A percentile compares a stretch with the other conserved stretches of the same genome.
These are phyloP conservation scores for Cheilosia soror DNA, from an alignment of 2,888 invertebrate species.

Conservation along the genomic window DNA sequence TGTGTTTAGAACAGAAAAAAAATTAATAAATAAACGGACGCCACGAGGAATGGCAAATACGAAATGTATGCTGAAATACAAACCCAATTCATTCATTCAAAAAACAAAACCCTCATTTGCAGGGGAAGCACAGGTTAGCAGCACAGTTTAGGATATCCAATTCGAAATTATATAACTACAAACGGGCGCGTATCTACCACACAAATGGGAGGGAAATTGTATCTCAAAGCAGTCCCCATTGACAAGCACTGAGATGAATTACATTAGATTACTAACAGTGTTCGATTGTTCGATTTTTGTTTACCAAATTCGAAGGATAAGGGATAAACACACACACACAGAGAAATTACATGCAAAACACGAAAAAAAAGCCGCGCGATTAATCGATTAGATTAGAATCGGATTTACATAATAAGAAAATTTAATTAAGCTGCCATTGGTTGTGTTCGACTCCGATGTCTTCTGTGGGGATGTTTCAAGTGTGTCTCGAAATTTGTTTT, in stretches of 20 bases:
- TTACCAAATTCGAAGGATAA: conserved; percentile 16
- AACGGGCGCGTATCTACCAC: background rate
- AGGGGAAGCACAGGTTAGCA: conserved; percentile 14
- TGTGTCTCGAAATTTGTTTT: conserved; percentile 21
- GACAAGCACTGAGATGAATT: conserved; percentile 54
- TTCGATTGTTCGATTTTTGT: background rate
- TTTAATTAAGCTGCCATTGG: conserved; percentile 56
- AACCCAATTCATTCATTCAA: conserved; percentile 45
- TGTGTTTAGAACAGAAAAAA: conserved; percentile 11
- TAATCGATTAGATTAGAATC: conserved; percentile 71
- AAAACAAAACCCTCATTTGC: conserved; percentile 27
- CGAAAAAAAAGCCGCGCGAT: conserved; percentile 45
- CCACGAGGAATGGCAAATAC: conserved; percentile 22
- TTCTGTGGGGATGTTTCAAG: conserved; percentile 20
- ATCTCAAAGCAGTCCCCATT: conserved; percentile 44
- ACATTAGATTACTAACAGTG: background rate
- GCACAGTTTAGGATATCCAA: conserved; percentile 2
- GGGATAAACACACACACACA: conserved; percentile 7
- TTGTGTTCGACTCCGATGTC: conserved; percentile 9
- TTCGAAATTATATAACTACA: conserved; percentile 42
- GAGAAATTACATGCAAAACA: conserved; percentile 14
- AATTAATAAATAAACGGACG: background rate
- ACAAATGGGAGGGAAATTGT: conserved; percentile 20
- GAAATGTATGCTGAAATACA: conserved; percentile 41
- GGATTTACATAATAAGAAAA: conserved; percentile 73